Percentiles rank a stretch among this genome's conserved stretches.
Conservation (phyloP, 2,888 invertebrate genomes). For the Pharmacophagus antenor region DNA sequence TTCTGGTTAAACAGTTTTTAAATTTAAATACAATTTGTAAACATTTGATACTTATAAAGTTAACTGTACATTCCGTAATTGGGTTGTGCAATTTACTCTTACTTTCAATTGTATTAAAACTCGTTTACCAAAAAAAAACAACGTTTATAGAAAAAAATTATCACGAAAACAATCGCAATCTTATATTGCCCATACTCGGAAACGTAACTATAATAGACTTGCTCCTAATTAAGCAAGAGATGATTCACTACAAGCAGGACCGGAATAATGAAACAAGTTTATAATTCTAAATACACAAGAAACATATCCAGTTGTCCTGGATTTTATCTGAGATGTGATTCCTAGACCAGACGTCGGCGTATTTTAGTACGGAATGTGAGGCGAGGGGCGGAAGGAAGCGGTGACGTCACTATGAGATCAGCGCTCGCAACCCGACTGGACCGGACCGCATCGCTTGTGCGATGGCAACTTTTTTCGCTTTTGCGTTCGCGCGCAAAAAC, state of each 20-base stretch:
- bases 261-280: conserved; percentile 23
- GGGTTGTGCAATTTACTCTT: background rate
- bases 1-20: background rate
- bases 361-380: conserved; percentile 39
- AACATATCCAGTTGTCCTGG: conserved; percentile 20
- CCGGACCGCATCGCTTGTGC: conserved; percentile 32
- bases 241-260: conserved; percentile 7
- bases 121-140: background rate
- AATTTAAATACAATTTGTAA: background rate
- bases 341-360: conserved; percentile 28
- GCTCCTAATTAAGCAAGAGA: conserved; percentile 11
- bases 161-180: background rate
- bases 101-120: background rate
- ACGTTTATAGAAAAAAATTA: background rate
- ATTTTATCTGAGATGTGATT: conserved; percentile 24
- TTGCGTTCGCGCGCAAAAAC: conserved; percentile 34
- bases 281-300: conserved; percentile 1
- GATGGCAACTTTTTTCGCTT: conserved; percentile 33
- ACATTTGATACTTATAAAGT: background rate
- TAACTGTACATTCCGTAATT: background rate
- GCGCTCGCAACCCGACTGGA: conserved; percentile 44
- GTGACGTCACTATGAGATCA: conserved; percentile 63
- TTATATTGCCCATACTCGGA: background rate
- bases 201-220: background rate
- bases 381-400: conserved; percentile 57